Evolutionary conservation across 2,888 invertebrate species (phyloP), one percentile per base, ranked within the genome.

Genomic region (Dermolepida albohirtum): DNA sequence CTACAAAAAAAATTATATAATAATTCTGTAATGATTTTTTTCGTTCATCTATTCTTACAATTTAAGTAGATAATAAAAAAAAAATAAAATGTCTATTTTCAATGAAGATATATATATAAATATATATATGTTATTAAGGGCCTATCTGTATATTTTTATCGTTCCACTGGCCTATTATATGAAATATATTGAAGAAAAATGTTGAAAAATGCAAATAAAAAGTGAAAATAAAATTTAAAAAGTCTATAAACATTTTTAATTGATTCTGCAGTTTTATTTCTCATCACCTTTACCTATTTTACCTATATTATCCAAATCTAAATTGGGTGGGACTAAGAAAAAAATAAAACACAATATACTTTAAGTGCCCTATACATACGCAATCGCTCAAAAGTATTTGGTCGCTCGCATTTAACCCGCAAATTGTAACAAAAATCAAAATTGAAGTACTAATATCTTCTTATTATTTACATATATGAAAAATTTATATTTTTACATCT

Each of bases 91-190:
- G 76, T 80, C 79, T 80, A 80, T 80, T 80, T 81, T 82, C 79
- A 82, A 77, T 81, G 79, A 82, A 59, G 67, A 75, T 81, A 80
- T 80, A 79, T 81, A 78, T 81, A 80, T 80, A 59, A 66, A 75
- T 81, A 80, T 80, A 79, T 81, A 78, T 81, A 80, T 80, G 80
- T 81, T 79, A 80, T 76, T 76, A 74, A 78, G 80, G 74, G 73
- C 74, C 78, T 79, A 80, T 78, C 77, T 81, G 82, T 82, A 81
- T 81, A 82, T 82, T 82, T 82, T 80, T 81, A 82, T 81, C 80
- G 80, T 81, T 81, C 79, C 78, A 78, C 73, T 77, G 74, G 79
- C 79, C 80, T 78, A 73, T 73, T 76, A 77, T 77, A 78, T 78
- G 74, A 77, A 74, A 75, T 75, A 78, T 75, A 76, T 49, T 51